Evolutionary conservation across 2,888 invertebrate genomes (phyloP), one percentile per base, ranked within the genome.

Genomic region (Brenthis ino): DNA sequence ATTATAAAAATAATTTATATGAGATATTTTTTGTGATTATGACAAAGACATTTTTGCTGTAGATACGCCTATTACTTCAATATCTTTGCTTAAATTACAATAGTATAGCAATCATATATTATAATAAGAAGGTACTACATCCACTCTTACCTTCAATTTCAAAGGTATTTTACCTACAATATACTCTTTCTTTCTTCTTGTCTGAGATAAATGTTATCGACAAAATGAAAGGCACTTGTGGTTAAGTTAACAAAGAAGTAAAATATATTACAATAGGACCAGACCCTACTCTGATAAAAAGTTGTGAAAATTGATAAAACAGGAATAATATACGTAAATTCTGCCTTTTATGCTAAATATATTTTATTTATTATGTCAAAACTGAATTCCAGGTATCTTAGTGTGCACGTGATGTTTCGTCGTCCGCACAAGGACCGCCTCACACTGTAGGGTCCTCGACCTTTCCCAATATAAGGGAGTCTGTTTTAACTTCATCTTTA

Each of bases 401-500:
- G 73, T 89, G 68, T 85, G 86, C 71, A 82, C 89, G 80, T 61
- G 75, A 81, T 79, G 83, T 83, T 85, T 82, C 83, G 80, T 80
- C 77, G 77, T 74, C 76, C 76, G 79, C 78, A 76, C 71, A 81
- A 89, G 89, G 79, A 79, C 80, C 82, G 85, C 86, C 87, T 85
- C 82, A 80, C 78, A 69, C 64, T 87, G 85, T 87, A 90, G 91
- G 84, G 88, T 80, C 60, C 91, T 91, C 89, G 87, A 90, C 90
- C 88, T 89, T 91, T 85, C 88, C 83, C 86, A 88, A 89, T 88
- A 85, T 87, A 88, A 88, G 89, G 87, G 86, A 83, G 81, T 85
- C 87, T 86, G 87, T 87, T 86, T 84, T 89, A 91, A 89, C 89
- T 88, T 85, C 85, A 89, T 90, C 89, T 87, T 80, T 79, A 79